A percentile compares a stretch with the other conserved stretches of the same genome.
phyloP scores from a whole-genome alignment of 1,140 invertebrate genomes.

The Drosophila baimaii region DNA sequence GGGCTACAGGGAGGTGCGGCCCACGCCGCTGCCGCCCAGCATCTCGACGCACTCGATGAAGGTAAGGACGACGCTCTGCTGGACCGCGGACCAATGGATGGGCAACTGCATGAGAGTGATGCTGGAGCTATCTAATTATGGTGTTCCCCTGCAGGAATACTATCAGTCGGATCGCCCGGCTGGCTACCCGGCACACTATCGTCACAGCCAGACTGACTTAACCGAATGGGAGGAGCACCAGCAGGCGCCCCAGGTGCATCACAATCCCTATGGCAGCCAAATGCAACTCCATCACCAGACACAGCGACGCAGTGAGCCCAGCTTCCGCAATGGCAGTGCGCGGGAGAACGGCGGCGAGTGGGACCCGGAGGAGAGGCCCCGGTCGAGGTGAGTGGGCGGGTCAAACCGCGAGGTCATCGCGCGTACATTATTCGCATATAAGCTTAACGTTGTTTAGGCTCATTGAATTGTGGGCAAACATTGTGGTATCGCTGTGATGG shows the following conservation, averaged over 20 bases:
- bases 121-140: constrained; percentile 34
- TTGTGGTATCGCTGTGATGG: constrained; percentile 3
- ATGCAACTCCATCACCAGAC: constrained; percentile 64
- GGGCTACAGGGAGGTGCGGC: constrained; percentile 73
- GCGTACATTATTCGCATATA: constrained; percentile 10
- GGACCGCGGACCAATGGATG: too few species aligned
- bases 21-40: constrained; percentile 79
- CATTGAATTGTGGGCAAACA: constrained; percentile 19
- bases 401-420: constrained; percentile 5
- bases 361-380: constrained; percentile 69
- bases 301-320: constrained; percentile 65
- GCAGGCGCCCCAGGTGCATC: constrained; percentile 64
- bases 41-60: constrained; percentile 84
- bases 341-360: constrained; percentile 80
- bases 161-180: constrained; percentile 80
- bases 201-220: constrained; percentile 83
- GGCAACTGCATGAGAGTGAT: neutral
- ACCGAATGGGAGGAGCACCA: constrained; percentile 84
- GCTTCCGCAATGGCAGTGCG: constrained; percentile 77
- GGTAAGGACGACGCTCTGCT: constrained; percentile 47
- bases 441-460: constrained; percentile 3
- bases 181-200: constrained; percentile 75
- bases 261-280: constrained; percentile 77
- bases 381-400: constrained; percentile 67
- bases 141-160: constrained; percentile 78